phyloP scores from a whole-genome alignment of 2,113 vertebrate genomes.

The Pavo muticus region DNA sequence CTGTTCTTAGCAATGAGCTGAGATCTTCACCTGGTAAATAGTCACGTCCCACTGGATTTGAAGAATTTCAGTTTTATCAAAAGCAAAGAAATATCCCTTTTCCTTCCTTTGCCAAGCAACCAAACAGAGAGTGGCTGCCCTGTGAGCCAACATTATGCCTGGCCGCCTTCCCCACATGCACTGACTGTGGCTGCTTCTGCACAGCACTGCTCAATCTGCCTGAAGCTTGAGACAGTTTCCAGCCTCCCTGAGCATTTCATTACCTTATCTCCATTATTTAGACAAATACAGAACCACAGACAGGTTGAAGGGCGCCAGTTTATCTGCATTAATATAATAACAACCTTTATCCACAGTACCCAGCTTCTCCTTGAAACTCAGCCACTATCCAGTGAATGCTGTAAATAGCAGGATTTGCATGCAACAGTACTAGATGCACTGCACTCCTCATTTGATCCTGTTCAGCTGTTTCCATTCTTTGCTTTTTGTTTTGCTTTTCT shows the following conservation, averaged over 20 bases:
- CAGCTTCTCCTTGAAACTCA: slow-evolving; percentile 24
- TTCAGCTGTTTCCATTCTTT: neutral
- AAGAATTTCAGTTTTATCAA: neutral
- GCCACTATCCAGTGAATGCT: neutral
- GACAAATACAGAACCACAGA: slow-evolving; percentile 54
- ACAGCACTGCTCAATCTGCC: neutral
- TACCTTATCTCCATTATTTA: slow-evolving; percentile 41
- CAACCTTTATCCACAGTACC: slow-evolving; percentile 32
- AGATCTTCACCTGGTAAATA: neutral
- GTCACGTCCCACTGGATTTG: neutral
- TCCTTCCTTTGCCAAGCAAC: neutral
- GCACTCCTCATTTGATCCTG: neutral
- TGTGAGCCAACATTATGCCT: neutral
- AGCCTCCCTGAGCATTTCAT: slow-evolving; percentile 50
- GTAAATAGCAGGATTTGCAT: slow-evolving; percentile 21
- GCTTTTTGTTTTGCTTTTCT: neutral
- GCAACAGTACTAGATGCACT: neutral
- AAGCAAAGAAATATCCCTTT: neutral
- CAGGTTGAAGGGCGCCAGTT: slow-evolving; percentile 48
- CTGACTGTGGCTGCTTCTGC: neutral
- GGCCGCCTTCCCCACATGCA: neutral
- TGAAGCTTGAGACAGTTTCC: neutral
- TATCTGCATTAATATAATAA: slow-evolving; percentile 62
- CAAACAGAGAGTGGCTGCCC: neutral
- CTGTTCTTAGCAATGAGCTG: neutral